Evolutionary conservation across 2,888 invertebrate genomes (phyloP).

Genomic region (Achlya flavicornis): DNA sequence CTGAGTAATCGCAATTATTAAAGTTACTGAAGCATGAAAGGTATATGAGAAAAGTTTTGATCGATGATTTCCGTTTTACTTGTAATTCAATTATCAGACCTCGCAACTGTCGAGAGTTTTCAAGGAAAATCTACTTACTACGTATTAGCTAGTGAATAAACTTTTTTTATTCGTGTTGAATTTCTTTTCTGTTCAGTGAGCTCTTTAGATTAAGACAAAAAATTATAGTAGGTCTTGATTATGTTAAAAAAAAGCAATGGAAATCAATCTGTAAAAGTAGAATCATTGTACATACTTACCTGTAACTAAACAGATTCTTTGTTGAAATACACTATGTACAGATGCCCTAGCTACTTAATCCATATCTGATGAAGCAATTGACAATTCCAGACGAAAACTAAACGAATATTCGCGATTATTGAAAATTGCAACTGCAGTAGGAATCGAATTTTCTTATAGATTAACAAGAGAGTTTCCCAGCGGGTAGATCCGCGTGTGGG

Average conservation of each 20-base stretch:
- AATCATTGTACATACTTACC: no score
- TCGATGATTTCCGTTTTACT: conserved; percentile 6
- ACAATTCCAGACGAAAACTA: background rate
- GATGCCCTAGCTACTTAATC: background rate
- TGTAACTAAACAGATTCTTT: no score
- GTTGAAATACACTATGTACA: no score
- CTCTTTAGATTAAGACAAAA: no score
- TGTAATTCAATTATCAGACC: background rate
- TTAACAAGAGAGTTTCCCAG: conserved; percentile 55
- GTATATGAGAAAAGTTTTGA: conserved; percentile 4
- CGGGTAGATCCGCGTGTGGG: conserved; percentile 52
- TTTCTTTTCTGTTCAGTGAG: background rate
- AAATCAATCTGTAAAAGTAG: no score
- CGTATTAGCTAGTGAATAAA: conserved; percentile 1
- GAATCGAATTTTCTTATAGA: conserved; percentile 35
- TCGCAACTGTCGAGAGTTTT: background rate
- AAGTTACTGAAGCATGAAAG: background rate
- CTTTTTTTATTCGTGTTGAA: background rate
- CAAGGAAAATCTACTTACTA: background rate
- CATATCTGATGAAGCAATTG: background rate
- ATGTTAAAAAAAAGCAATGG: no score
- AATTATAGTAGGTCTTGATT: no score
- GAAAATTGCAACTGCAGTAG: background rate
- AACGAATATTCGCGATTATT: background rate
- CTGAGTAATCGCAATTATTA: background rate